Evolutionary conservation across 2,888 invertebrate genomes (phyloP).

Genomic region (Pharmacophagus antenor): DNA sequence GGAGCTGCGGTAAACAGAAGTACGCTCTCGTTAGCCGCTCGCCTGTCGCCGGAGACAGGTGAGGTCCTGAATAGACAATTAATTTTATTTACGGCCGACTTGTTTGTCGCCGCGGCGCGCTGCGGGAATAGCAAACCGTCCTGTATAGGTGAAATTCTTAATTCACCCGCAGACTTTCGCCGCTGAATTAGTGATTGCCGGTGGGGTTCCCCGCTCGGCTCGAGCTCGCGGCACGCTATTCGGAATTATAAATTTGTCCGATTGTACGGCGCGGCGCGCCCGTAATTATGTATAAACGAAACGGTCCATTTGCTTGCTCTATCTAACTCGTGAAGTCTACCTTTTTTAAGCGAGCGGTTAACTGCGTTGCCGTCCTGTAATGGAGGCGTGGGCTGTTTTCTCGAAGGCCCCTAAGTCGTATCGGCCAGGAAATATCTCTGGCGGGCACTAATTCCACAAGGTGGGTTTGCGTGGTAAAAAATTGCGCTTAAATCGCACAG

Average conservation of each 20-base stretch:
- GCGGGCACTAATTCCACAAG: no score
- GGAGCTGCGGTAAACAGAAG: constrained; percentile 31
- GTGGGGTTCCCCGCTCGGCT: constrained; percentile 1
- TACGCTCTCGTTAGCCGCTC: constrained; percentile 33
- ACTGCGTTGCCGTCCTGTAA: no score
- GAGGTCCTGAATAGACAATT: constrained; percentile 50
- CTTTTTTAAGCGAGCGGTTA: no score
- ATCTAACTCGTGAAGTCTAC: no score
- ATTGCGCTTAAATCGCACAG: no score
- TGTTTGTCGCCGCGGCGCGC: constrained; percentile 40
- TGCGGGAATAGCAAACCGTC: constrained; percentile 43
- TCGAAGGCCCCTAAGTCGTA: no score
- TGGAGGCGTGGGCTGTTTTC: no score
- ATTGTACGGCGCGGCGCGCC: background rate
- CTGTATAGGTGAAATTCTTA: constrained; percentile 39
- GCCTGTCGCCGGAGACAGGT: constrained; percentile 38
- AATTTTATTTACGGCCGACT: constrained; percentile 48
- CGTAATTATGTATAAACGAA: no score
- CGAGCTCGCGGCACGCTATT: background rate
- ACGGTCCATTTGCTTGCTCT: no score
- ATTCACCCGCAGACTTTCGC: constrained; percentile 38
- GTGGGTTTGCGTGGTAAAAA: no score
- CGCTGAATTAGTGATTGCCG: constrained; percentile 38
- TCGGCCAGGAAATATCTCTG: no score
- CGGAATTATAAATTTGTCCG: background rate